These are phyloP conservation scores for Drosophila varians DNA, from an alignment of 1,140 invertebrate genomes.

Conservation along the genomic window DNA sequence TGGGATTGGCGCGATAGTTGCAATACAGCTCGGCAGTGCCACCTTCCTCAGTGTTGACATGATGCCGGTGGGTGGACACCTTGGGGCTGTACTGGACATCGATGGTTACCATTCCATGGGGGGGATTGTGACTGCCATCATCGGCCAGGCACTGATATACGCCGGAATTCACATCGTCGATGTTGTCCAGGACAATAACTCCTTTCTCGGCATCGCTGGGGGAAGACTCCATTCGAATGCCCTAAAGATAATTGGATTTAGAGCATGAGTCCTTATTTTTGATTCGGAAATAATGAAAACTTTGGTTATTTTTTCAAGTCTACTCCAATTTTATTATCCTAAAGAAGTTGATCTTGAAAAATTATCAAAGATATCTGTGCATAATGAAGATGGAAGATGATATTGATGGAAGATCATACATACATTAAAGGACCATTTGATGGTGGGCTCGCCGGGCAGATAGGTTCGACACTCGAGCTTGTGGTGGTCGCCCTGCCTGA, in stretches of 20 bases:
- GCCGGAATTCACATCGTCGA: conserved; percentile 65
- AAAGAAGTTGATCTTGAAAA: not conserved
- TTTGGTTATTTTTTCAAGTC: not conserved
- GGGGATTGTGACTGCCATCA: conserved; percentile 60
- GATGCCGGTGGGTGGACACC: conserved; percentile 73
- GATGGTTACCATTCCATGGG: conserved; percentile 66
- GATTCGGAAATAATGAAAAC: too few relatives aligned
- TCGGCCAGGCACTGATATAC: conserved; percentile 77
- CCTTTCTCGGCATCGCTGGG: conserved; percentile 49
- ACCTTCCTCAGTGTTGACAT: conserved; percentile 67
- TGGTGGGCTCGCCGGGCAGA: conserved; percentile 36
- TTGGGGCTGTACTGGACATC: conserved; percentile 74
- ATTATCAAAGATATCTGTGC: not conserved
- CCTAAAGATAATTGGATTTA: conserved; percentile 30
- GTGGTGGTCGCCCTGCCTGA: conserved; percentile 75
- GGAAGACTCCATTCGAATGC: conserved; percentile 46
- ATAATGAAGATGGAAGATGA: not conserved
- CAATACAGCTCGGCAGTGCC: conserved; percentile 70
- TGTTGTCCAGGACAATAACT: conserved; percentile 54
- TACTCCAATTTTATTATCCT: not conserved
- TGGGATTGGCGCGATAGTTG: conserved; percentile 73
- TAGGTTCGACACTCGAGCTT: conserved; percentile 66
- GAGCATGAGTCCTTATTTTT: not conserved
- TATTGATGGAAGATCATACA: conserved; percentile 35
- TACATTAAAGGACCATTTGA: conserved; percentile 81